Evolutionary conservation across 1,140 invertebrate species (phyloP).

Genomic region (Penaeus indicus): DNA sequence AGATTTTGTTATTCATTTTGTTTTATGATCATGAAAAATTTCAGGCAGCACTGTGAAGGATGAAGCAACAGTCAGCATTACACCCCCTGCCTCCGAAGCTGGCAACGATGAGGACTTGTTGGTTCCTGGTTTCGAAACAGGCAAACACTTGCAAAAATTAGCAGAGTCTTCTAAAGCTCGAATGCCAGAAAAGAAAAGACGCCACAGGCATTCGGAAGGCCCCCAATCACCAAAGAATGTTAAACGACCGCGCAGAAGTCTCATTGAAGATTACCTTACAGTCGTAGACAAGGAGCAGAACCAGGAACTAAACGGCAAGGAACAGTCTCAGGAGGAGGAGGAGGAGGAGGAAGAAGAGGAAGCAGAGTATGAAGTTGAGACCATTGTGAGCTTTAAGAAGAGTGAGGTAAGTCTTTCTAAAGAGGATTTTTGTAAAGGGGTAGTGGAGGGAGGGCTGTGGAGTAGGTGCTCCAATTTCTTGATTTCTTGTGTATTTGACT

Average conservation of each 20-base stretch:
- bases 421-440: no score
- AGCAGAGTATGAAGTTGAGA: constrained; percentile 79
- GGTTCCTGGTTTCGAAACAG: not conserved
- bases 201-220: not conserved
- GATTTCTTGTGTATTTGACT: no score
- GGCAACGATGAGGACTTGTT: constrained; percentile 54
- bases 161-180: not conserved
- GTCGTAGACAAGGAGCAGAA: no score
- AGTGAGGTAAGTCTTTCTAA: constrained; percentile 46
- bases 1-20: no score
- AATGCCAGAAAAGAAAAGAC: not conserved
- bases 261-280: constrained; percentile 35
- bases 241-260: constrained; percentile 45
- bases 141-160: not conserved
- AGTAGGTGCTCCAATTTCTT: no score
- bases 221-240: not conserved
- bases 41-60: constrained; percentile 9
- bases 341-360: constrained; percentile 54
- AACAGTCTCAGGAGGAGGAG: not conserved
- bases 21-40: no score
- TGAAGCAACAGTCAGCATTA: constrained; percentile 33
- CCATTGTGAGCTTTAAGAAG: constrained; percentile 75
- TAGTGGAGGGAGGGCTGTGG: no score
- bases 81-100: constrained; percentile 58
- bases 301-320: not conserved